Percentiles rank a stretch among this genome's conserved stretches.
These are phyloP conservation scores for Ferdinandea cuprea DNA, from an alignment of 2,888 invertebrate species.

Conservation along the genomic window DNA sequence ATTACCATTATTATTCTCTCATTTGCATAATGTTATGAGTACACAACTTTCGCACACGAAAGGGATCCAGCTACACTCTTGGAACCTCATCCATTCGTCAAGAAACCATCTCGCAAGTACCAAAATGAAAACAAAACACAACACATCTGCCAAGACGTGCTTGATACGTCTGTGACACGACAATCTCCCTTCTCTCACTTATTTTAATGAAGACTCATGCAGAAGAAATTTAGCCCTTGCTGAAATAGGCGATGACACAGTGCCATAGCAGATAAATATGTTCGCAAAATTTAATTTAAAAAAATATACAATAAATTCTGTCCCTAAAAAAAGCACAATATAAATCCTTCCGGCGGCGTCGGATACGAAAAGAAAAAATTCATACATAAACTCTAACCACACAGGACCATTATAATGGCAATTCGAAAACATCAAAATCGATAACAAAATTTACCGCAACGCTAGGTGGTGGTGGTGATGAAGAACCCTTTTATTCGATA, in stretches of 20 bases:
- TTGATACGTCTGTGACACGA: constrained; percentile 44
- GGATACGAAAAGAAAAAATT: not conserved
- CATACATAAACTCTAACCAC: constrained; percentile 33
- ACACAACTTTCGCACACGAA: constrained; percentile 49
- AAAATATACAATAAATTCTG: not conserved
- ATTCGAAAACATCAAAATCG: constrained; percentile 45
- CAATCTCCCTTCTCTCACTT: constrained; percentile 11
- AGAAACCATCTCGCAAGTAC: constrained; percentile 4
- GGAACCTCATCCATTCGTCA: constrained; percentile 14
- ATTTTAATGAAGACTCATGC: constrained; percentile 61
- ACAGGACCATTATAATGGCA: constrained; percentile 48
- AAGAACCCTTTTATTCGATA: constrained; percentile 31
- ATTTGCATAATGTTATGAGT: constrained; percentile 65
- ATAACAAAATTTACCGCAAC: constrained; percentile 57
- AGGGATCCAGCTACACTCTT: constrained; percentile 33
- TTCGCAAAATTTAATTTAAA: constrained; percentile 6
- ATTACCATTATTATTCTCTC: constrained; percentile 63
- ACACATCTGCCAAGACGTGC: constrained; percentile 6
- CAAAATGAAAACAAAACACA: constrained; percentile 17
- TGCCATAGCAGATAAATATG: not conserved
- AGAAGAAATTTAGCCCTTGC: constrained; percentile 16
- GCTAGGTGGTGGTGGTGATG: not conserved
- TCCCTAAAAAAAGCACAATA: not conserved
- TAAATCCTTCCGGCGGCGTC: constrained; percentile 15
- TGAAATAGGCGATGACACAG: constrained; percentile 8